These are phyloP conservation scores for Chamaea fasciata DNA, from an alignment of 2,113 vertebrate species.

Conservation along the genomic window DNA sequence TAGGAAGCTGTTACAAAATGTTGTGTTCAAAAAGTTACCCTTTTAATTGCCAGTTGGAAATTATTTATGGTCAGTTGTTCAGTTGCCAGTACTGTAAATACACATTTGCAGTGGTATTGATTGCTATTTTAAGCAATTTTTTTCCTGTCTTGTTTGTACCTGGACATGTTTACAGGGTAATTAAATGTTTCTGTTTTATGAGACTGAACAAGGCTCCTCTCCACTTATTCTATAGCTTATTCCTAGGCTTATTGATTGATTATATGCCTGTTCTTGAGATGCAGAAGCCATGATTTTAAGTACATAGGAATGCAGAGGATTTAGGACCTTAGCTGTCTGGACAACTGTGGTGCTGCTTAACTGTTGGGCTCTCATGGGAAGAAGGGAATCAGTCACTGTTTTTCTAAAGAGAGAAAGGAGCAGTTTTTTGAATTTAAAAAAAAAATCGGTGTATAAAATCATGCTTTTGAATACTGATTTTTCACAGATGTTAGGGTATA, in stretches of 20 bases:
- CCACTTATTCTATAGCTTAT: background rate
- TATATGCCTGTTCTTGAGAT: background rate
- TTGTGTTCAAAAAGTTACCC: background rate
- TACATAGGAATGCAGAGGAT: background rate
- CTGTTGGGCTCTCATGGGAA: background rate
- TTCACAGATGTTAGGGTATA: background rate
- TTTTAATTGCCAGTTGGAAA: background rate
- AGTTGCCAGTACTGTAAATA: background rate
- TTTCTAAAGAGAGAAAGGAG: background rate
- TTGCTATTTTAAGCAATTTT: background rate
- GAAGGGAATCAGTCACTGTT: background rate
- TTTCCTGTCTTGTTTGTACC: background rate
- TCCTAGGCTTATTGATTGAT: background rate
- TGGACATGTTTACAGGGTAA: background rate
- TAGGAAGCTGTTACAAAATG: background rate
- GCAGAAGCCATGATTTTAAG: background rate
- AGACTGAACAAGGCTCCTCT: background rate
- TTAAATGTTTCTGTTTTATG: background rate
- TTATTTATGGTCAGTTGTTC: background rate
- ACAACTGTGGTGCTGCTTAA: background rate
- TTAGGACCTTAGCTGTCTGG: background rate
- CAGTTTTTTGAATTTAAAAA: background rate
- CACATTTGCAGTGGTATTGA: background rate
- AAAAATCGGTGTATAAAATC: background rate
- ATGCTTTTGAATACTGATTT: background rate